A percentile compares a stretch with the other conserved stretches of the same genome.
Evolutionary conservation across 2,888 invertebrate species (phyloP).

Genomic region (Cheilosia impressa): DNA sequence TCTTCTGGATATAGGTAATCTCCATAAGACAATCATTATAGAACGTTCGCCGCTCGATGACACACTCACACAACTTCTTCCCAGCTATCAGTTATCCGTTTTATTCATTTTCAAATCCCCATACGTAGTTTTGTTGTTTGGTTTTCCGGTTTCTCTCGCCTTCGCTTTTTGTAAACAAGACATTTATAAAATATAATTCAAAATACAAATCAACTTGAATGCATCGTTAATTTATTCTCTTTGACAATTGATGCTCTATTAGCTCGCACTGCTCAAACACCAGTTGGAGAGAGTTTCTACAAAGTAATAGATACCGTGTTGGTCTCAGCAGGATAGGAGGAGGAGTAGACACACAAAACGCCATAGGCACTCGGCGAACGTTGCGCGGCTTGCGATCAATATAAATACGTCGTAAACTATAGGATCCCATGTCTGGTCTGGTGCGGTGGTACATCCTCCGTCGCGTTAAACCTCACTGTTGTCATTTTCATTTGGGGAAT

Average conservation of each 20-base stretch:
- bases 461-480: slow-evolving; percentile 10
- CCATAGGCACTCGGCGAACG: not conserved
- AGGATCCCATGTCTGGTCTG: slow-evolving; percentile 21
- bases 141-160: slow-evolving; percentile 14
- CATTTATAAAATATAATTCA: slow-evolving; percentile 17
- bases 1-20: too few species aligned
- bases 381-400: slow-evolving; percentile 27
- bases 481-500: slow-evolving; percentile 12
- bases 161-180: slow-evolving; percentile 25
- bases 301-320: slow-evolving; percentile 20
- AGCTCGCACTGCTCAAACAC: slow-evolving; percentile 7
- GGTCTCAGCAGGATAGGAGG: slow-evolving; percentile 21
- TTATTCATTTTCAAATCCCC: too few species aligned
- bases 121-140: too few species aligned
- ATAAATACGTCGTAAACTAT: slow-evolving; percentile 40
- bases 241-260: slow-evolving; percentile 41
- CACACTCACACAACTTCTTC: too few species aligned
- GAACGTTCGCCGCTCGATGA: too few species aligned
- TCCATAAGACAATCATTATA: too few species aligned
- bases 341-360: slow-evolving; percentile 1
- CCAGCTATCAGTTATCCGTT: too few species aligned
- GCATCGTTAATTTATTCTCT: slow-evolving; percentile 38
- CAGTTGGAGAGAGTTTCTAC: slow-evolving; percentile 1
- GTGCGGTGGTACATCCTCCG: not conserved
- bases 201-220: slow-evolving; percentile 30